phyloP scores from a whole-genome alignment of 2,888 invertebrate genomes.

The Trachelus stipa region DNA sequence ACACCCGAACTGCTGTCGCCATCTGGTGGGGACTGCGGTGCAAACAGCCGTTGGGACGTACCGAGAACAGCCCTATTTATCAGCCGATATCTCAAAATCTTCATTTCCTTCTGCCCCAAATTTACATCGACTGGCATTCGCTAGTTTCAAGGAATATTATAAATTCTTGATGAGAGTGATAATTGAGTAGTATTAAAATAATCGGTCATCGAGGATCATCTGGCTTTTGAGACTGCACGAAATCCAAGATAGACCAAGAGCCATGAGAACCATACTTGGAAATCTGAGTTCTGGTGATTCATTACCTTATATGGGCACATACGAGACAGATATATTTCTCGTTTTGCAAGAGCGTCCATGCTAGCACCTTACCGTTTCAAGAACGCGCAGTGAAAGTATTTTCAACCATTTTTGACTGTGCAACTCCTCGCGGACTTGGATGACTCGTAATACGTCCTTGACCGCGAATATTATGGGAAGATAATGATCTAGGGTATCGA shows the following conservation, averaged over 20 bases:
- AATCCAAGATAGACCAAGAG: conserved; percentile 1
- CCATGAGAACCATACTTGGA: conserved; percentile 20
- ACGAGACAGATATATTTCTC: conserved; percentile 16
- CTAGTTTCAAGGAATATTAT: neutral
- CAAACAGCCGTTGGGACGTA: conserved; percentile 3
- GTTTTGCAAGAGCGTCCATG: conserved; percentile 15
- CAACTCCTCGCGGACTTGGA: neutral
- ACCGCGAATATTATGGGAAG: neutral
- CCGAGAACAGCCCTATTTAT: conserved; percentile 14
- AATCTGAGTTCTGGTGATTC: conserved; percentile 19
- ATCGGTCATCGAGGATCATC: neutral
- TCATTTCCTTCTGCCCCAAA: neutral
- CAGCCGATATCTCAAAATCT: conserved; percentile 2
- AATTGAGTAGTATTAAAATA: neutral
- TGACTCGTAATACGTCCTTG: neutral
- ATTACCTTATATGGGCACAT: conserved; percentile 33
- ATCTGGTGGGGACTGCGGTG: conserved; percentile 26
- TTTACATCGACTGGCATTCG: neutral
- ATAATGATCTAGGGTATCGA: conserved; percentile 1
- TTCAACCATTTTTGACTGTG: neutral
- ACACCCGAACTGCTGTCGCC: conserved; percentile 44
- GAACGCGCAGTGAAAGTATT: neutral
- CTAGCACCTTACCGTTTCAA: conserved; percentile 1
- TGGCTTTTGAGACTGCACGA: neutral
- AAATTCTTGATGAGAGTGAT: neutral